A percentile compares a stretch with the other conserved stretches of the same genome.
Evolutionary conservation across 2,888 invertebrate genomes (phyloP).

Genomic region (Melipona beecheii): DNA sequence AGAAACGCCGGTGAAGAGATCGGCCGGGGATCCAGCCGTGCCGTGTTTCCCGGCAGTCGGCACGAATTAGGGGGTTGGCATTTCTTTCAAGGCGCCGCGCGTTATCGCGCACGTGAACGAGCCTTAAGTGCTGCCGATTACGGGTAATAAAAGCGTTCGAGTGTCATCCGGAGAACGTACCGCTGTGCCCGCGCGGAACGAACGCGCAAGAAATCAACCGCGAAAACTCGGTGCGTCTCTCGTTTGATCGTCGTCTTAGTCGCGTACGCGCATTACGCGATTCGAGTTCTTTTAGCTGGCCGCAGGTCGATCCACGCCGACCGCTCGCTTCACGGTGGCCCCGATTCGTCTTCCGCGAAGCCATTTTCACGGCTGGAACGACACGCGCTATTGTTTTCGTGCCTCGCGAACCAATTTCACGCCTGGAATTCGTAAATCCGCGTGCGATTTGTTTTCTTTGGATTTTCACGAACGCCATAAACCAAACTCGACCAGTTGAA

Average conservation of each 20-base stretch:
- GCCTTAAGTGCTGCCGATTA: constrained; percentile 78
- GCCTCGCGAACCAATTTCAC: constrained; percentile 17
- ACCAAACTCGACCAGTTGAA: no score
- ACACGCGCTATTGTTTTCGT: constrained; percentile 65
- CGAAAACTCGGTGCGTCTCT: constrained; percentile 35
- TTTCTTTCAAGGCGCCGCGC: constrained; percentile 81
- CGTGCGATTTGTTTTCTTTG: constrained; percentile 28
- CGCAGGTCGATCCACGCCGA: constrained; percentile 40
- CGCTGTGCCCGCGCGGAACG: constrained; percentile 73
- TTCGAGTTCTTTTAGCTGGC: constrained; percentile 55
- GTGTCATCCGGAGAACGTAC: constrained; percentile 79
- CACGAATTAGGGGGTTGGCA: constrained; percentile 66
- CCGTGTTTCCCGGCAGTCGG: constrained; percentile 20
- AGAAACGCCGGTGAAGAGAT: not conserved
- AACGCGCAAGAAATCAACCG: constrained; percentile 55
- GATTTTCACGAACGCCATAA: constrained; percentile 1
- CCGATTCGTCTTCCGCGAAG: constrained; percentile 73
- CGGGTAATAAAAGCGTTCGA: constrained; percentile 81
- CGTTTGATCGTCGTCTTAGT: constrained; percentile 65
- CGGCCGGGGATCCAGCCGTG: constrained; percentile 4
- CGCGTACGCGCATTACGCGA: constrained; percentile 56
- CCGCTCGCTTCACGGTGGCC: constrained; percentile 63
- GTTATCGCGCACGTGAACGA: constrained; percentile 76
- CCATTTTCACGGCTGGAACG: constrained; percentile 75
- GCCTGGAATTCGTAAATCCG: constrained; percentile 2